Conservation (phyloP, 2,113 vertebrate species). For the Empidonax traillii region DNA sequence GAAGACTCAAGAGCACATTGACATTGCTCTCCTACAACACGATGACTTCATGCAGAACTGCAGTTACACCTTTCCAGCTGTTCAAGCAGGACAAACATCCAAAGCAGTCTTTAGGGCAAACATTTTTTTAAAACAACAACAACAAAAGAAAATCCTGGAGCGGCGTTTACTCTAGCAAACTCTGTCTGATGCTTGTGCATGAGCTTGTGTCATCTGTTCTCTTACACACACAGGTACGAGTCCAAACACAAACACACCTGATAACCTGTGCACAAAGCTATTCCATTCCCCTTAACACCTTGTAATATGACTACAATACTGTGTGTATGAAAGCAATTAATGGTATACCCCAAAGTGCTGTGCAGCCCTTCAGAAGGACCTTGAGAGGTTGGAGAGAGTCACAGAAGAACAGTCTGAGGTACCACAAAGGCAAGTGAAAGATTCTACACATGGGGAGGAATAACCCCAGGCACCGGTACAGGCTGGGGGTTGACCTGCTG, state of each 20-base stretch:
- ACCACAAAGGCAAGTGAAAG: neutral
- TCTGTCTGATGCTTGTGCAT: rapidly evolving
- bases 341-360: neutral
- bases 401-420: neutral
- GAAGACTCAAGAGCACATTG: neutral
- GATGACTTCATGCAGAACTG: neutral
- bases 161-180: neutral
- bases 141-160: neutral
- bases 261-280: neutral
- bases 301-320: neutral
- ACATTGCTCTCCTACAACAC: neutral
- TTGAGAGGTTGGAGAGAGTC: neutral
- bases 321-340: neutral
- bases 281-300: neutral
- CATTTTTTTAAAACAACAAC: neutral
- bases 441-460: neutral
- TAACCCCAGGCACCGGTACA: neutral
- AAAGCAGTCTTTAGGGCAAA: neutral
- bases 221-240: rapidly evolving
- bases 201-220: neutral
- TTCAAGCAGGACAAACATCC: neutral
- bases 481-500: neutral
- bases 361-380: neutral
- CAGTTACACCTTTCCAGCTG: neutral
- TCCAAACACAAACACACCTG: neutral